These are phyloP conservation scores for Osmoderma eremita DNA, from an alignment of 2,888 invertebrate species.

Conservation along the genomic window DNA sequence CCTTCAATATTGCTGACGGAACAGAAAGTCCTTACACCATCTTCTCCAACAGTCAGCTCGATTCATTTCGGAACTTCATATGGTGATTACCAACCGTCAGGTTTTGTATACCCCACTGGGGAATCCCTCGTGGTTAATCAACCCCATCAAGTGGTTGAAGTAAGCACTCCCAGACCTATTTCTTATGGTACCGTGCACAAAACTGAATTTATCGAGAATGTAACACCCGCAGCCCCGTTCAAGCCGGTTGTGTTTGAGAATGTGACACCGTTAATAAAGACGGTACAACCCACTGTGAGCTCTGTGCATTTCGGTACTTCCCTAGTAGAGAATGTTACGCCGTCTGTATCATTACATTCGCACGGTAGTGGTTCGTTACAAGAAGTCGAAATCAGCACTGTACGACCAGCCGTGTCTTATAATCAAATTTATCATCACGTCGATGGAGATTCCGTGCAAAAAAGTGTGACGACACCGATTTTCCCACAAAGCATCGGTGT, in stretches of 20 bases:
- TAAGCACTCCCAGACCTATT: conserved; percentile 11
- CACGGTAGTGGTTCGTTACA: neutral
- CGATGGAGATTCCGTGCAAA: neutral
- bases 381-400: neutral
- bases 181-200: neutral
- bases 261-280: neutral
- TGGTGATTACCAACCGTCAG: neutral
- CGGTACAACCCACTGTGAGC: neutral
- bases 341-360: neutral
- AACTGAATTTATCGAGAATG: neutral
- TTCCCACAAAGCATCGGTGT: neutral
- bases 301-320: neutral
- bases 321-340: neutral
- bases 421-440: no score
- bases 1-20: neutral
- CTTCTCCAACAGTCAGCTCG: conserved; percentile 6
- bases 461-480: neutral
- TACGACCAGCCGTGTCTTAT: neutral
- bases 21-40: neutral
- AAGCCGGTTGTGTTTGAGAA: neutral
- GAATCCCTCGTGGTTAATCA: conserved; percentile 4
- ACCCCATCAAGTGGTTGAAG: neutral
- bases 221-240: neutral
- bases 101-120: conserved; percentile 11
- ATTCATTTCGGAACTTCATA: conserved; percentile 18